Percentiles rank a stretch among this genome's conserved stretches.
phyloP scores from a whole-genome alignment of 2,113 vertebrate genomes.

The Trogon melanurus region DNA sequence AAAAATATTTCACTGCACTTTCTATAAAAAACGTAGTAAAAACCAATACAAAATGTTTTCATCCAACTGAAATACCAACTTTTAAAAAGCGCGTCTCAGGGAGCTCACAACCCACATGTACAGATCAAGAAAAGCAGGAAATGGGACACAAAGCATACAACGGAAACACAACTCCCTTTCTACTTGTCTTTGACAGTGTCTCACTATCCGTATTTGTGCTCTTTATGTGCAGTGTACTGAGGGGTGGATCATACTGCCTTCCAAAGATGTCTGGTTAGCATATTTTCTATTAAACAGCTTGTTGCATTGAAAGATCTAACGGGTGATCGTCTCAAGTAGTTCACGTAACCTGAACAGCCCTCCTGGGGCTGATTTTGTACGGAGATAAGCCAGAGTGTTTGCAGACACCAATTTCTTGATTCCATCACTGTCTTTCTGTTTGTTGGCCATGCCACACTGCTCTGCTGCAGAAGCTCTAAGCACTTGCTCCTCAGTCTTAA shows the following conservation, averaged over 20 bases:
- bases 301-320: fast-evolving
- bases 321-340: neutral
- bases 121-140: neutral
- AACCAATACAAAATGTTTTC: conserved; percentile 53
- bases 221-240: neutral
- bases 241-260: neutral
- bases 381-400: neutral
- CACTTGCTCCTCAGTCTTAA: neutral
- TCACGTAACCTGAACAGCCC: neutral
- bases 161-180: neutral
- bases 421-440: neutral
- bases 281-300: neutral
- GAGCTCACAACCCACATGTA: neutral
- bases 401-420: neutral
- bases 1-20: conserved; percentile 25
- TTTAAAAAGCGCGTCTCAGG: neutral
- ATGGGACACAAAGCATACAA: neutral
- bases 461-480: neutral
- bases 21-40: conserved; percentile 20
- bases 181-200: neutral
- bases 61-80: conserved; percentile 15
- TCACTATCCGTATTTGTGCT: neutral
- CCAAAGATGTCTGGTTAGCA: neutral
- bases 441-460: neutral
- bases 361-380: neutral